A percentile compares a stretch with the other conserved stretches of the same genome.
Conservation (phyloP, 2,113 vertebrate species). For the Cisticola juncidis region DNA sequence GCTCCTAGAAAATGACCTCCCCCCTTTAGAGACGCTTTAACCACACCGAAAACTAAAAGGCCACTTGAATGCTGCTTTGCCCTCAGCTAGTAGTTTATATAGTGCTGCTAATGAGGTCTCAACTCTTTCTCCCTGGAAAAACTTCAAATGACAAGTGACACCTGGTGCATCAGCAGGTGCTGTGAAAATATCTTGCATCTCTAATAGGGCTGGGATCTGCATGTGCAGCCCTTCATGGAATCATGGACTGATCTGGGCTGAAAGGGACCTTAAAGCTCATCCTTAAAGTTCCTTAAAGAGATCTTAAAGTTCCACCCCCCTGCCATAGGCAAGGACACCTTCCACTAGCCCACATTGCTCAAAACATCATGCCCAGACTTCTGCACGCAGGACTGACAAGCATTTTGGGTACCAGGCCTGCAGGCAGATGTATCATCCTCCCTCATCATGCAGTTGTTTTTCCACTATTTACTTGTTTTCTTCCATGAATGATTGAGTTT, state of each 20-base stretch:
- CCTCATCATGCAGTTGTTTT: neutral
- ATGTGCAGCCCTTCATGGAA: neutral
- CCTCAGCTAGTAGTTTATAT: neutral
- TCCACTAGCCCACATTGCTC: neutral
- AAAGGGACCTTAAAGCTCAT: neutral
- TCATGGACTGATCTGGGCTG: neutral
- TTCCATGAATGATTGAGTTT: neutral
- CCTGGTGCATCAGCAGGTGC: neutral
- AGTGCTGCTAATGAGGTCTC: neutral
- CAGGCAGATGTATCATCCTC: neutral
- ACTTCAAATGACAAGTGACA: neutral
- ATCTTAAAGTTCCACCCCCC: neutral
- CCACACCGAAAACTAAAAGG: neutral
- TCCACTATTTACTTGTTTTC: neutral
- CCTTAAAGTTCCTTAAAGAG: no score
- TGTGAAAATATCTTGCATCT: neutral
- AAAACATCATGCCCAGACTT: neutral
- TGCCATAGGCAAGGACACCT: neutral
- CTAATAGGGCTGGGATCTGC: accelerated
- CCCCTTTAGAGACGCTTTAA: neutral
- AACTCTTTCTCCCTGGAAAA: neutral
- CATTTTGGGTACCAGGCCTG: neutral
- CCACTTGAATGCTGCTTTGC: neutral
- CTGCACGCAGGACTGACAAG: neutral
- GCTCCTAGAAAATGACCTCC: neutral